Evolutionary conservation across 2,797 vertebrate species (phyloP).

Genomic region (Schizopygopsis malacanthus): DNA sequence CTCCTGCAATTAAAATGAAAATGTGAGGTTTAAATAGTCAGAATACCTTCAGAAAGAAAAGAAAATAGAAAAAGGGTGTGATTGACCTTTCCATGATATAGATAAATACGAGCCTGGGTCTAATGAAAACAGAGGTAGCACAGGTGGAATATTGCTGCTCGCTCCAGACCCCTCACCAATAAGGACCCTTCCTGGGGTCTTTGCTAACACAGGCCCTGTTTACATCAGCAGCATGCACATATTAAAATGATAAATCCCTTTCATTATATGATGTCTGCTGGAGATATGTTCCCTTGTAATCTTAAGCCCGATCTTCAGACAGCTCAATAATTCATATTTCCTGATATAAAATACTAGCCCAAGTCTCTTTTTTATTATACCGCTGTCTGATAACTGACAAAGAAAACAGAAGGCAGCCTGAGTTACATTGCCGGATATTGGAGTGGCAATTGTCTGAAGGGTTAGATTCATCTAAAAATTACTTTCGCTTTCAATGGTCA

Average conservation of each 20-base stretch:
- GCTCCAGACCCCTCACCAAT: constrained; percentile 56
- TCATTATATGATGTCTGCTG: constrained; percentile 65
- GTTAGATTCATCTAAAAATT: constrained; percentile 56
- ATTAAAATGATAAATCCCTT: constrained; percentile 69
- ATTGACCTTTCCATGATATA: constrained; percentile 53
- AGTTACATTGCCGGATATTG: constrained; percentile 60
- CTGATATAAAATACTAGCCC: constrained; percentile 64
- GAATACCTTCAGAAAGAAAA: background rate
- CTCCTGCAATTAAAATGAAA: background rate
- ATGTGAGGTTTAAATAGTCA: background rate
- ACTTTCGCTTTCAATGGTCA: constrained; percentile 48
- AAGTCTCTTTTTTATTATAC: constrained; percentile 61
- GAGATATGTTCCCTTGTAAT: constrained; percentile 64
- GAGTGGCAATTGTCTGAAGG: constrained; percentile 59
- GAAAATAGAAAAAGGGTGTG: background rate
- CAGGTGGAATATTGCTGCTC: constrained; percentile 50
- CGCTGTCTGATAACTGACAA: constrained; percentile 62
- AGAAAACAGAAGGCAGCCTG: constrained; percentile 58
- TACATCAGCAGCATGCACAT: constrained; percentile 61
- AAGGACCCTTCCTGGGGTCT: constrained; percentile 53
- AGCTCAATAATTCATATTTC: constrained; percentile 66
- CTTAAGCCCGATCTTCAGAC: constrained; percentile 65
- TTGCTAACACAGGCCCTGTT: constrained; percentile 53
- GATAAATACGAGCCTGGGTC: constrained; percentile 30
- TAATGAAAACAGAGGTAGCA: constrained; percentile 51